Percentiles rank a stretch among this genome's conserved stretches.
Evolutionary conservation across 2,888 invertebrate species (phyloP).

Genomic region (Mongoloraphidia duomilia): DNA sequence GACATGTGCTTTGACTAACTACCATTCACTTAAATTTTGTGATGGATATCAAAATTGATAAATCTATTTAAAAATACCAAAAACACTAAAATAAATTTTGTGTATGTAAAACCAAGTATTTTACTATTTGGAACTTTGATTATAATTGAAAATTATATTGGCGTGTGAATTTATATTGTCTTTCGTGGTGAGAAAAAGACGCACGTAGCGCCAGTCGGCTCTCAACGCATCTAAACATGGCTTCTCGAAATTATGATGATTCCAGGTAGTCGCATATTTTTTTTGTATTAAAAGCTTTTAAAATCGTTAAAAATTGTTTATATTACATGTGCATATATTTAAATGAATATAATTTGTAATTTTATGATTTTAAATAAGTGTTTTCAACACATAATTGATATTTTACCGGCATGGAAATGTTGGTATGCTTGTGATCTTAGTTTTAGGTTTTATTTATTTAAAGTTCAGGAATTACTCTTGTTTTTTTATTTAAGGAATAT

Average conservation of each 20-base stretch:
- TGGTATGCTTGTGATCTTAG: not conserved
- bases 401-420: not conserved
- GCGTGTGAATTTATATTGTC: not conserved
- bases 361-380: too few species aligned
- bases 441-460: not conserved
- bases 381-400: too few species aligned
- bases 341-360: too few species aligned
- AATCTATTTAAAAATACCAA: too few species aligned
- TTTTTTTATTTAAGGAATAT: not conserved
- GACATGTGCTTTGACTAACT: conserved; percentile 1
- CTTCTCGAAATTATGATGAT: conserved; percentile 76
- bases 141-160: too few species aligned
- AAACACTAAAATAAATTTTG: too few species aligned
- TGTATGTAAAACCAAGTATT: too few species aligned
- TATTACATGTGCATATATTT: not conserved
- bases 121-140: too few species aligned
- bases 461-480: conserved; percentile 3
- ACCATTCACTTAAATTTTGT: not conserved
- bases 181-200: conserved; percentile 1
- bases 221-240: conserved; percentile 60
- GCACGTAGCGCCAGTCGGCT: conserved; percentile 7
- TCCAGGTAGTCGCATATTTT: conserved; percentile 40
- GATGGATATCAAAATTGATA: not conserved
- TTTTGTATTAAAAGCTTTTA: not conserved
- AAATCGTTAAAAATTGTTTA: not conserved